Evolutionary conservation across 2,797 vertebrate species (phyloP).

Genomic region (Phataginus tetradactyla): DNA sequence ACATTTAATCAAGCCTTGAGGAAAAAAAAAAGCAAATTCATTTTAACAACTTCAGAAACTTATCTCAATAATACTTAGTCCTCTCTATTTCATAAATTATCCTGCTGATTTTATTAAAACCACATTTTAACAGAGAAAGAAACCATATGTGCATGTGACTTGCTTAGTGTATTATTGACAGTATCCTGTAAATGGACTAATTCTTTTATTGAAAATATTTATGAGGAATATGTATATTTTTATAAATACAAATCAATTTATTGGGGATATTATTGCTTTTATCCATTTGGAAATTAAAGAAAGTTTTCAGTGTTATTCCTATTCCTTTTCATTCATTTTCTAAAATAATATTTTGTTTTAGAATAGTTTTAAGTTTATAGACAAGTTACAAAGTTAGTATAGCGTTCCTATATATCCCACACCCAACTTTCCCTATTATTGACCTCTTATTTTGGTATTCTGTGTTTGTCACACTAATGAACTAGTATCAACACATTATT

Average conservation of each 20-base stretch:
- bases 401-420: background rate
- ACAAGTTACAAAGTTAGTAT: background rate
- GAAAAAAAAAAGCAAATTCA: conserved; percentile 8
- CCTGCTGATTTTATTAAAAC: background rate
- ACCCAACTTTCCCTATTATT: background rate
- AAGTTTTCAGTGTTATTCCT: background rate
- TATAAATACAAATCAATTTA: background rate
- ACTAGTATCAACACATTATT: background rate
- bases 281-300: background rate
- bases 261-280: background rate
- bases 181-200: background rate
- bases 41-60: conserved; percentile 29
- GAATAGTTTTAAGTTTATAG: background rate
- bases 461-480: background rate
- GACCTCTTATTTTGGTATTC: too few species aligned
- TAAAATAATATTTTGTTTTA: background rate
- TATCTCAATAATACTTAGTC: background rate
- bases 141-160: background rate
- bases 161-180: conserved; percentile 10
- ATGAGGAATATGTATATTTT: background rate
- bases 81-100: background rate
- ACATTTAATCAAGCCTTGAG: background rate
- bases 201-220: background rate
- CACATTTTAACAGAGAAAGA: background rate
- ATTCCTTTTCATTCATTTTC: background rate